Conservation (phyloP, 2,113 vertebrate genomes). For the Oryzias celebensis region DNA sequence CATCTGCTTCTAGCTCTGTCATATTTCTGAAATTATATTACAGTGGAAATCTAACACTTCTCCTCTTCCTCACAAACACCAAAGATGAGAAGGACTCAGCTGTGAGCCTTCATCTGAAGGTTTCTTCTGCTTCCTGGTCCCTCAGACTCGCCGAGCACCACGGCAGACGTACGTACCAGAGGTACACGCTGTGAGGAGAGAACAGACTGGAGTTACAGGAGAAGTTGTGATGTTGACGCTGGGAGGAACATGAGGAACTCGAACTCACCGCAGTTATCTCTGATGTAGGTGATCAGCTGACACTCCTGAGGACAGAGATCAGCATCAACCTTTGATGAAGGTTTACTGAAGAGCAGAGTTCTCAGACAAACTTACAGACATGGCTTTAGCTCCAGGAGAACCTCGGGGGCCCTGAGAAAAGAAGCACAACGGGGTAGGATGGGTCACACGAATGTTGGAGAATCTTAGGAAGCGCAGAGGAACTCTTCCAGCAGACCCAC, state of each 20-base stretch:
- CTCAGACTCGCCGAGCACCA: background rate
- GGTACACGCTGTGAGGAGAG: conserved; percentile 68
- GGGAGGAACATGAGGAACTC: background rate
- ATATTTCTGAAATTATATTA: too few species aligned
- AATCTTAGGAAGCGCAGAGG: too few species aligned
- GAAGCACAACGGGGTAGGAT: background rate
- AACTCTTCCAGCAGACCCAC: too few species aligned
- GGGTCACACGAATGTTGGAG: too few species aligned
- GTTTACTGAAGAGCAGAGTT: background rate
- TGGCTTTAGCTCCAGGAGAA: conserved; percentile 55
- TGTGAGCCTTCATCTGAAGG: too few species aligned
- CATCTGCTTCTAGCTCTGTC: too few species aligned
- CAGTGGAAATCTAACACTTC: too few species aligned
- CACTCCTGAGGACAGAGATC: conserved; percentile 73
- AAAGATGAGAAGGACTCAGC: too few species aligned
- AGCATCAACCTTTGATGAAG: background rate
- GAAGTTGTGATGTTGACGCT: background rate
- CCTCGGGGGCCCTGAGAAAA: conserved; percentile 81
- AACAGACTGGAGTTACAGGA: background rate
- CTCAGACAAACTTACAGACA: conserved; percentile 74
- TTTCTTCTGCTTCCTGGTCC: too few species aligned
- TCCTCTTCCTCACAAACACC: too few species aligned
- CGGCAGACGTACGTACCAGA: conserved; percentile 56
- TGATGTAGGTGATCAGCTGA: conserved; percentile 80
- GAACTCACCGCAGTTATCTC: conserved; percentile 86